Percentiles rank a stretch among this genome's conserved stretches.
Evolutionary conservation across 2,113 vertebrate genomes (phyloP).

Genomic region (Onychorhynchus coronatus): DNA sequence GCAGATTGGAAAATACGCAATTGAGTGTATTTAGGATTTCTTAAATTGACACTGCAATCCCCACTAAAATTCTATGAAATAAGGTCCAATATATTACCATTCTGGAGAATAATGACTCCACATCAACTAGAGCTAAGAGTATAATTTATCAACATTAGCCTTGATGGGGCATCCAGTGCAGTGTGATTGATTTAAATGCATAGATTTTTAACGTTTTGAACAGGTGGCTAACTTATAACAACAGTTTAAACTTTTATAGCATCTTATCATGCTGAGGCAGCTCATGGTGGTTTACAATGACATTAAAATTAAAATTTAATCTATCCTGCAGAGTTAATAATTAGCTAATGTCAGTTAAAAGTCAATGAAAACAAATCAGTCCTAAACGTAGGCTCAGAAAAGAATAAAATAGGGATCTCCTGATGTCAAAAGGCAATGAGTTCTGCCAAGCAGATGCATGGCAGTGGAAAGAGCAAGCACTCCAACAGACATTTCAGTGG

Average conservation of each 20-base stretch:
- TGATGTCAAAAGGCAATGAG: neutral
- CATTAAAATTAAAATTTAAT: conserved; percentile 76
- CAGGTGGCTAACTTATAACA: conserved; percentile 69
- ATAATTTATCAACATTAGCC: conserved; percentile 58
- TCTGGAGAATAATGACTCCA: conserved; percentile 5
- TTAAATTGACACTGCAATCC: neutral
- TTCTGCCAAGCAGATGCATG: neutral
- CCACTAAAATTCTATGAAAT: neutral
- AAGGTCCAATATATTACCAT: conserved; percentile 13
- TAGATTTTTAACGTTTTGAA: conserved; percentile 61
- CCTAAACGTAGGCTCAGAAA: conserved; percentile 30
- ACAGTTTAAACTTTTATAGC: conserved; percentile 64
- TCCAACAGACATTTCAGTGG: neutral
- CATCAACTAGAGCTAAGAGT: conserved; percentile 1
- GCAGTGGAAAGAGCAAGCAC: neutral
- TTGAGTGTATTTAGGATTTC: neutral
- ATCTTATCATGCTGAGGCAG: conserved; percentile 59
- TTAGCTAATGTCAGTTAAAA: conserved; percentile 71
- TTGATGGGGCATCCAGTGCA: conserved; percentile 30
- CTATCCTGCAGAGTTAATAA: conserved; percentile 68
- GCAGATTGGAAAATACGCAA: neutral
- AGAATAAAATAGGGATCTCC: neutral
- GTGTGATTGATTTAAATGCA: conserved; percentile 57
- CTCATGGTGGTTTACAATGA: conserved; percentile 59
- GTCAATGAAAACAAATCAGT: conserved; percentile 62